Conservation (phyloP, 2,797 vertebrate genomes). For the Pseudochromis fuscus region DNA sequence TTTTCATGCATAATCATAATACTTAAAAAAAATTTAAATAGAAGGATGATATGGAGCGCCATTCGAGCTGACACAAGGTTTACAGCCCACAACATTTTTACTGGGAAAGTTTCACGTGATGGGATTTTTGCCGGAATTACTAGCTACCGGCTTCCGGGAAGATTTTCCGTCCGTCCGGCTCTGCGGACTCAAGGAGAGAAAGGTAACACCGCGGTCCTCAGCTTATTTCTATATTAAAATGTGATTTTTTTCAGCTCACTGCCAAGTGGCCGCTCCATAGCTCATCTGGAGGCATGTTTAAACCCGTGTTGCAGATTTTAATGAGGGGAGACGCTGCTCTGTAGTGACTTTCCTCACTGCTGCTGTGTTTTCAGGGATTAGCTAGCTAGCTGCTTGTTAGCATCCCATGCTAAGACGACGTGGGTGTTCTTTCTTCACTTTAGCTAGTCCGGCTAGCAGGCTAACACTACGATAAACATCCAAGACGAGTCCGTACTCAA, state of each 20-base stretch:
- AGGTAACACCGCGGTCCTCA: constrained; percentile 83
- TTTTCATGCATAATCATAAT: no score
- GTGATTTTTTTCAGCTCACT: constrained; percentile 43
- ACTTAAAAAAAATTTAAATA: no score
- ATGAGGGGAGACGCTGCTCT: neutral
- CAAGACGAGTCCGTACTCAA: accelerated
- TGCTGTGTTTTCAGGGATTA: constrained; percentile 80
- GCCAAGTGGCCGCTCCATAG: constrained; percentile 25
- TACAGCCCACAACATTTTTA: constrained; percentile 1
- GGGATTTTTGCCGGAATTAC: constrained; percentile 83
- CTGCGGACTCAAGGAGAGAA: constrained; percentile 94
- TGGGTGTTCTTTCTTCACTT: constrained; percentile 79
- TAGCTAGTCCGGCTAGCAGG: constrained; percentile 48
- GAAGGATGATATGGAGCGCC: no score
- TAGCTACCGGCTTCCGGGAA: constrained; percentile 90
- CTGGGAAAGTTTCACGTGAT: constrained; percentile 74
- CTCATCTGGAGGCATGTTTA: accelerated
- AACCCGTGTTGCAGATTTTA: neutral
- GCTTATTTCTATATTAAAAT: constrained; percentile 40
- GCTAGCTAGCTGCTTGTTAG: constrained; percentile 71
- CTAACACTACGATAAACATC: constrained; percentile 8
- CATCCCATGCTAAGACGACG: constrained; percentile 69
- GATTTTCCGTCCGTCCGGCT: constrained; percentile 92
- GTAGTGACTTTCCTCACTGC: constrained; percentile 62
- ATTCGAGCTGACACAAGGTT: neutral